Evolutionary conservation across 2,113 vertebrate species (phyloP).

Genomic region (Prinia subflava): DNA sequence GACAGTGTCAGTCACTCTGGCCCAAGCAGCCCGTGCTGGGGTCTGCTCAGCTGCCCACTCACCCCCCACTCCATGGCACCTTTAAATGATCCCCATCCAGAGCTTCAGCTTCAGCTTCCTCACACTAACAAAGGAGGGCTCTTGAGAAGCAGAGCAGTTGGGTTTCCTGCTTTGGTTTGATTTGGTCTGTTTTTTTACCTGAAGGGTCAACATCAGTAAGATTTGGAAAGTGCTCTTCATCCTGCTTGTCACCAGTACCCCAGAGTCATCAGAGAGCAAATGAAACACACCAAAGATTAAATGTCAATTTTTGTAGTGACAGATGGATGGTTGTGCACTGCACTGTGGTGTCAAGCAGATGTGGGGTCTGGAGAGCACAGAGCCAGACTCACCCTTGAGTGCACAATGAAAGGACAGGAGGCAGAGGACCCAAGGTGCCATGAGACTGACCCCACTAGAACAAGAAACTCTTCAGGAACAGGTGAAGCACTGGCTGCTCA

Average conservation of each 20-base stretch:
- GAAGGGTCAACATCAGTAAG: neutral
- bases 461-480: neutral
- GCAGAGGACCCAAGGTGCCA: neutral
- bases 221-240: neutral
- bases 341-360: neutral
- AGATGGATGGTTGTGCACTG: neutral
- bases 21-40: fast-evolving
- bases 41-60: neutral
- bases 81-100: neutral
- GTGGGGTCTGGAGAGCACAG: neutral
- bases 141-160: neutral
- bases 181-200: neutral
- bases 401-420: neutral
- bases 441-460: neutral
- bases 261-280: neutral
- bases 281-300: neutral
- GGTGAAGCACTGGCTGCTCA: neutral
- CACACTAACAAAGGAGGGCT: neutral
- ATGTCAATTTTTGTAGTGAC: neutral
- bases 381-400: neutral
- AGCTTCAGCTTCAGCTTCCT: neutral
- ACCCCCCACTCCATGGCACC: neutral
- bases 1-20: neutral
- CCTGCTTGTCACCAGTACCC: neutral
- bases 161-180: neutral